Conservation (phyloP, 2,113 vertebrate genomes). For the Calidris pygmaea region DNA sequence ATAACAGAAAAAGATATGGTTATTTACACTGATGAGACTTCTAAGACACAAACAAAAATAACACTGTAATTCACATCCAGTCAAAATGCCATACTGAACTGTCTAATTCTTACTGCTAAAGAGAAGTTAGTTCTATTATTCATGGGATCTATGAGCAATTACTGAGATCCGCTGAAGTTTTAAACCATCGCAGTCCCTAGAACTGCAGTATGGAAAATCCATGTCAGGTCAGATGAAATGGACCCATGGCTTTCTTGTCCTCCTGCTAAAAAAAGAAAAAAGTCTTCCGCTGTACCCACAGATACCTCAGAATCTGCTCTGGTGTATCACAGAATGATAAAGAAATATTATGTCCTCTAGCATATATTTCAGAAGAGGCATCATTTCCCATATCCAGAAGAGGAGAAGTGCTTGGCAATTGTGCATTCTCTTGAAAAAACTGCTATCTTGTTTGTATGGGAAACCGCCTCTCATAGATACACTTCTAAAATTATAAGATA, state of each 20-base stretch:
- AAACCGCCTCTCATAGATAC: not conserved
- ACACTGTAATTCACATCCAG: not conserved
- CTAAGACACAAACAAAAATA: not conserved
- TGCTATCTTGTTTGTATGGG: not conserved
- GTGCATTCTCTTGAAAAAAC: not conserved
- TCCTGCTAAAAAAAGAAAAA: not conserved
- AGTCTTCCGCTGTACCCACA: not conserved
- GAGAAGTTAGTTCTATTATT: not conserved
- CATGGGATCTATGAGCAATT: not conserved
- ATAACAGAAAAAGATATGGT: not conserved
- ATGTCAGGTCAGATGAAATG: not conserved
- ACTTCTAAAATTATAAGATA: not conserved
- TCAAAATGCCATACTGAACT: not conserved
- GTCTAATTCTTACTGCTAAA: not conserved
- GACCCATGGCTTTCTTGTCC: rapidly evolving
- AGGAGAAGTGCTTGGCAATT: not conserved
- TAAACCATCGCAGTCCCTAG: not conserved
- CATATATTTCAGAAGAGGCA: not conserved
- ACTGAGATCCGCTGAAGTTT: not conserved
- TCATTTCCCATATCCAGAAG: not conserved
- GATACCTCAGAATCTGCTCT: not conserved
- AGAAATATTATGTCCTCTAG: not conserved
- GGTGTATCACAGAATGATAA: not conserved
- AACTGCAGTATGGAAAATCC: not conserved
- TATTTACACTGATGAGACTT: not conserved